Evolutionary conservation across 2,888 invertebrate species (phyloP), one percentile per base, ranked within the genome.

Genomic region (Dicycla oo): DNA sequence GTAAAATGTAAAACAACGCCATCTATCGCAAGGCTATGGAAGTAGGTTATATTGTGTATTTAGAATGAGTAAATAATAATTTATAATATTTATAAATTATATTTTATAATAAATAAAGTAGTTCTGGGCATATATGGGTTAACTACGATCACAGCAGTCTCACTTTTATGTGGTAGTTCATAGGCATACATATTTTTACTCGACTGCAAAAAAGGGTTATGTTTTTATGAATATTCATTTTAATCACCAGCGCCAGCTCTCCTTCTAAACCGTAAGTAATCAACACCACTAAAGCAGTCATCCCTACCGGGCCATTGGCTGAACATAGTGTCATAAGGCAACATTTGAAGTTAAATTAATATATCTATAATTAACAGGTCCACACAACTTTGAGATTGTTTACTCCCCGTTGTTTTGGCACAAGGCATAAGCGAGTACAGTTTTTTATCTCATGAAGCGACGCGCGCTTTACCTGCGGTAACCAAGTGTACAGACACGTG

Each of bases 341-440:
- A 51, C 78, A 73, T 69, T 64, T 66, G 54, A 87, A 87, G 82
- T 90, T 88, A 83, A 87, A 89, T 90, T 88, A 89, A 87, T 85
- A 77, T 80, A 85, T 88, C 81, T 86, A 89, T 89, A 87, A 89
- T 90, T 90, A 86, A 90, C 82, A 72, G 56, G 66, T 26, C 57
- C 82, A 81, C 81, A 73, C 56, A 81, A 81, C 69, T 85, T 85
- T 69, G 63, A 80, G 71, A 78, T 65, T 78, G 79, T 78, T 74
- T 70, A 78, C 43, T 72, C 80, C 66, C 70, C 0, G 51, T 57
- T 57, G 80, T 18, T 11, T 4, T 53, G 49, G 78, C 11, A 0
- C n/a, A 54, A 78, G 61, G 20, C 8, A 78, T n/a, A 18, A 34
- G 58, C 26, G 15, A 34, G 34, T 34, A 30, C 2, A 30, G 30